Evolutionary conservation across 2,797 vertebrate species (phyloP).

Genomic region (Esox masquinongy): DNA sequence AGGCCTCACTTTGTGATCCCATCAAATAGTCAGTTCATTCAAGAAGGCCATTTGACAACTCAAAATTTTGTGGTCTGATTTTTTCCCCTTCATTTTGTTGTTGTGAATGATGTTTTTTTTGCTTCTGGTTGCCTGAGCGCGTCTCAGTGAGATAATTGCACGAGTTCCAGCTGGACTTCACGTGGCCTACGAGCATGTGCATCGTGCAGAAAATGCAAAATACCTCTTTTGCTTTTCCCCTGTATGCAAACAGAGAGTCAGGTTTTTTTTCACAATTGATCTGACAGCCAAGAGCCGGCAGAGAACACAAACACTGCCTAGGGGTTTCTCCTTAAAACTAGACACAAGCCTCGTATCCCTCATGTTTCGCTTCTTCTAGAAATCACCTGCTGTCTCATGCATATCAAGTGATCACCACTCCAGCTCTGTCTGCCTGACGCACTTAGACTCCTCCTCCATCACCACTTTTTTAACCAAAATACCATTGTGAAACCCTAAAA

Average conservation of each 20-base stretch:
- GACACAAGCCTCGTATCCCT: conserved; percentile 68
- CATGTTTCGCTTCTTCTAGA: conserved; percentile 48
- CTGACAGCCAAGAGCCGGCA: conserved; percentile 58
- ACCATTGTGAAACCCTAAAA: conserved; percentile 7
- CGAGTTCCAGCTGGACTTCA: conserved; percentile 8
- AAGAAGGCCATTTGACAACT: background rate
- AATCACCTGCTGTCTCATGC: conserved; percentile 72
- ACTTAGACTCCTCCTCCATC: conserved; percentile 33
- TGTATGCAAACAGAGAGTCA: conserved; percentile 48
- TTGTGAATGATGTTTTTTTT: background rate
- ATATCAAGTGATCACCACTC: conserved; percentile 63
- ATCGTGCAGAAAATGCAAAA: conserved; percentile 28
- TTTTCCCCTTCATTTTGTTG: background rate
- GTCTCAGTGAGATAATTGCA: conserved; percentile 12
- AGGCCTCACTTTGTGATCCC: background rate
- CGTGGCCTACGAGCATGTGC: conserved; percentile 16
- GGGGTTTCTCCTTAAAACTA: conserved; percentile 66
- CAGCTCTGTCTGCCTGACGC: conserved; percentile 36
- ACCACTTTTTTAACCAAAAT: conserved; percentile 27
- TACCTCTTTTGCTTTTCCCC: conserved; percentile 48
- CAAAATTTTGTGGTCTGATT: background rate
- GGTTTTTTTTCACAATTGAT: conserved; percentile 56
- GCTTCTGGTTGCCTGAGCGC: background rate
- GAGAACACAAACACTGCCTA: conserved; percentile 70
- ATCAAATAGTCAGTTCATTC: background rate